Evolutionary conservation across 1,140 invertebrate species (phyloP), one percentile per base, ranked within the genome.

Genomic region (Daktulosphaira vitifoliae): DNA sequence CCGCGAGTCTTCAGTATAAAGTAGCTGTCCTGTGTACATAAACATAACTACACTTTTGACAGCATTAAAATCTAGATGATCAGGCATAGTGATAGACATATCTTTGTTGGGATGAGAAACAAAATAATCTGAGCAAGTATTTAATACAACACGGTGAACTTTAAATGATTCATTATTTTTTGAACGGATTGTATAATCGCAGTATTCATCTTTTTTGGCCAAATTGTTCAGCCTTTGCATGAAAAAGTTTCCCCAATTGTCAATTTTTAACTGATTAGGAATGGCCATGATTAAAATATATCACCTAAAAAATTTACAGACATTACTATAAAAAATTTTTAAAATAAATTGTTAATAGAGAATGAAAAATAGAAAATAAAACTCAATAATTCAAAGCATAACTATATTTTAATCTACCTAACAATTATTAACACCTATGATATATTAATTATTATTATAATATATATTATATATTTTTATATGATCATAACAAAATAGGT

Each of bases 191-290:
- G 56, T 62, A 22, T 62, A 62, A n/a, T 62, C 56, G 3, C 56
- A 62, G 13, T 62, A 48, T 33, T 62, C 42, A 20, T 62, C 56
- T 20, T 62, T 62, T 22, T 62, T 62, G 9, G 56, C 56, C 26
- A 62, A 62, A 11, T 62, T 62, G 18, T 62, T 62, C 7, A 62
- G 56, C 2, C 56, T 38, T 22, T 62, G 56, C 56, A 62, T 62
- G 11, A 62, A 62, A 16, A 62, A 62, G 46, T 62, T 62, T 1
- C 56, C 56, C 56, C 56, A 62, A 11, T 62, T 62, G 56, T 62
- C 56, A 11, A 62, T 62, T 48, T 62, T 62, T 2, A 62, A 33
- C 25, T 62, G 56, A 48, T 25, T 62, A 9, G 56, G 56, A 48
- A 15, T 3, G 5, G 39, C 23, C 56, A 62, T 62, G 11, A 11